A percentile compares a stretch with the other conserved stretches of the same genome.
phyloP scores from a whole-genome alignment of 1,140 invertebrate genomes.

The Leptopilina boulardi region DNA sequence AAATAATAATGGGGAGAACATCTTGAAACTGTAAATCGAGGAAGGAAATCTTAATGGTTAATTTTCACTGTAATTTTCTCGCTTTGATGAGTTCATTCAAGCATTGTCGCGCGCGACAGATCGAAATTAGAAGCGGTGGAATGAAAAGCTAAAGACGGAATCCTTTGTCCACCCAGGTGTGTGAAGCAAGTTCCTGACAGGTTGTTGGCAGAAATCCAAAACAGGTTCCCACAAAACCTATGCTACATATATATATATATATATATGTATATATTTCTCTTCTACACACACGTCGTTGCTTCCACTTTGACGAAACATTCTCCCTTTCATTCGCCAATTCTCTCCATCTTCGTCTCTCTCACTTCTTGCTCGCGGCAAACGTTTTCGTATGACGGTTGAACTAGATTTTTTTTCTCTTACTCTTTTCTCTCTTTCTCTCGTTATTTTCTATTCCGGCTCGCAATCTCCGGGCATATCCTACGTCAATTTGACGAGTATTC shows the following conservation, averaged over 20 bases:
- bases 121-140: conserved; percentile 54
- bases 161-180: conserved; percentile 66
- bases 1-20: conserved; percentile 1
- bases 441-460: conserved; percentile 37
- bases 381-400: conserved; percentile 21
- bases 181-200: conserved; percentile 65
- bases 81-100: conserved; percentile 41
- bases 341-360: conserved; percentile 32
- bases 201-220: conserved; percentile 64
- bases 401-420: conserved; percentile 42
- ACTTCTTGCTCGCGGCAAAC: conserved; percentile 7
- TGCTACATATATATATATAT: conserved; percentile 35
- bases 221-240: conserved; percentile 68
- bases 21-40: conserved; percentile 5
- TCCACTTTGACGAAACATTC: conserved; percentile 36
- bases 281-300: conserved; percentile 32
- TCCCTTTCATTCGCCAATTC: conserved; percentile 47
- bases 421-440: conserved; percentile 32
- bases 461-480: conserved; percentile 30
- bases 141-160: conserved; percentile 59
- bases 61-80: conserved; percentile 1
- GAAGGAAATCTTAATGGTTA: background rate
- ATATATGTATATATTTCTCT: too few relatives aligned
- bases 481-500: conserved; percentile 55
- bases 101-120: conserved; percentile 47